These are phyloP conservation scores for Spongia lamella DNA, from an alignment of 37 sponge, comb jelly and placozoan genomes.

Conservation along the genomic window DNA sequence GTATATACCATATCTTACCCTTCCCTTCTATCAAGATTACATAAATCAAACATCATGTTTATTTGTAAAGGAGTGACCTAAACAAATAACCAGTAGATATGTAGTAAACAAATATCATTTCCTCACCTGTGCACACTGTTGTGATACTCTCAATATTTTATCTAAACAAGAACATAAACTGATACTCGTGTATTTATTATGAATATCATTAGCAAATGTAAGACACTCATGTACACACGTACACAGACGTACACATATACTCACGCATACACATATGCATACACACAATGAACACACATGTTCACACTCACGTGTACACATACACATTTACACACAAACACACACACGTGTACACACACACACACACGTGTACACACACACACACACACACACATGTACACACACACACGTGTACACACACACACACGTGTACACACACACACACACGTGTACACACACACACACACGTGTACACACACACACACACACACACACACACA, in stretches of 20 bases:
- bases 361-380: constrained; percentile 12
- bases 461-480: too few relatives aligned
- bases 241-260: not conserved
- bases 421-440: too few relatives aligned
- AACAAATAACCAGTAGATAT: not conserved
- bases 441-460: too few relatives aligned
- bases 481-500: not conserved
- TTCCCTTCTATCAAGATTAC: constrained; percentile 54
- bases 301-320: constrained; percentile 4
- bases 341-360: not conserved
- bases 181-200: not conserved
- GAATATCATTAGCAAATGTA: not conserved
- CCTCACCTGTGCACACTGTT: constrained; percentile 35
- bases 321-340: too few relatives aligned
- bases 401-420: too few relatives aligned
- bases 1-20: too few relatives aligned
- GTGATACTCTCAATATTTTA: constrained; percentile 40
- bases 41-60: constrained; percentile 72
- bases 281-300: too few relatives aligned
- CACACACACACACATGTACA: constrained; percentile 25
- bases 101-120: not conserved
- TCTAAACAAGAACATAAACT: constrained; percentile 6
- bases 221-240: not conserved
- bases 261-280: constrained; percentile 1
- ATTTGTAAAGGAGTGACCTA: constrained; percentile 85